These are phyloP conservation scores for Merodon equestris DNA, from an alignment of 2,888 invertebrate species.

Conservation along the genomic window DNA sequence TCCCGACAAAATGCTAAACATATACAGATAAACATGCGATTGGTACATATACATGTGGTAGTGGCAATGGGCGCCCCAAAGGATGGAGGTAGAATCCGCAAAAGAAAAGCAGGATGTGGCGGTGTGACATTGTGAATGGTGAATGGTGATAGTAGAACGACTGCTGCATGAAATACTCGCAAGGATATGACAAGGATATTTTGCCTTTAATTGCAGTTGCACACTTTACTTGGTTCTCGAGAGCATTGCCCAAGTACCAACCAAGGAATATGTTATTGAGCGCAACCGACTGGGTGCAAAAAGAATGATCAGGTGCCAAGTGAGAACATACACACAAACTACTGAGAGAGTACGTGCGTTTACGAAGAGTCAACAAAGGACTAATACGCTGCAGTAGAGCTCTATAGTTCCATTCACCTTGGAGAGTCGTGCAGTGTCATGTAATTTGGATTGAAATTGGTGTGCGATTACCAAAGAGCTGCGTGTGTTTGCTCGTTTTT, in stretches of 20 bases:
- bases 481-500: not conserved
- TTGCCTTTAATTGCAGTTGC: conserved; percentile 63
- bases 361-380: no score
- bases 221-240: conserved; percentile 56
- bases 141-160: conserved; percentile 15
- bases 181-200: conserved; percentile 60
- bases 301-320: conserved; percentile 9
- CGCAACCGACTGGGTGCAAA: conserved; percentile 8
- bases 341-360: no score
- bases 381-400: no score
- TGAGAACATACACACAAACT: not conserved
- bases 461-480: not conserved
- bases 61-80: not conserved
- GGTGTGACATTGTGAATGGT: conserved; percentile 11
- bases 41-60: conserved; percentile 31
- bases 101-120: conserved; percentile 2
- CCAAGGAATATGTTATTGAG: conserved; percentile 20
- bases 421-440: conserved; percentile 6
- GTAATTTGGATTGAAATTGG: conserved; percentile 5
- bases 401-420: no score
- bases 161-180: conserved; percentile 40
- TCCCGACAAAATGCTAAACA: conserved; percentile 26
- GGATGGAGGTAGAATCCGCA: not conserved
- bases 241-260: conserved; percentile 38
- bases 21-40: not conserved